phyloP scores from a whole-genome alignment of 2,888 invertebrate genomes.

The Latheticus oryzae region DNA sequence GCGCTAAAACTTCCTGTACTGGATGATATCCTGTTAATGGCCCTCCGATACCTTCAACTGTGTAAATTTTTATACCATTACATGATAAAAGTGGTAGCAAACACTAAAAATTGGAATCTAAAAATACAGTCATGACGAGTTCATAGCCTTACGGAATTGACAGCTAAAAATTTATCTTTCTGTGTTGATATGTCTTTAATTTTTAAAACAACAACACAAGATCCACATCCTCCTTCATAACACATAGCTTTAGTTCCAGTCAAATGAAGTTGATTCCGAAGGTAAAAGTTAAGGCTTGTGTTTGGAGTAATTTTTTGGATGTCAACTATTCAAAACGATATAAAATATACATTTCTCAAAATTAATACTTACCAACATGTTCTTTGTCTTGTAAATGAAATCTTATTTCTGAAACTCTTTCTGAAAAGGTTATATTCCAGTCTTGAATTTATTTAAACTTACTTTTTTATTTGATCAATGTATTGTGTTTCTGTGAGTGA shows the following conservation, averaged over 20 bases:
- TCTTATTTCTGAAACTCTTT: constrained; percentile 16
- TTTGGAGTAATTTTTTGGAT: constrained; percentile 11
- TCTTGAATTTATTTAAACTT: constrained; percentile 5
- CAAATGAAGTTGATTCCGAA: constrained; percentile 10
- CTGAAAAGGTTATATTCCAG: not conserved
- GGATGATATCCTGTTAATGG: constrained; percentile 72
- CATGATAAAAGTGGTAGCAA: constrained; percentile 68
- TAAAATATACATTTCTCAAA: not conserved
- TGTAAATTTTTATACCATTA: constrained; percentile 75
- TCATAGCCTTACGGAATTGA: constrained; percentile 72
- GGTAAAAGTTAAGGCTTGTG: constrained; percentile 20
- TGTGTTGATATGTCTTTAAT: constrained; percentile 67
- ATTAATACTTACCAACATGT: constrained; percentile 22
- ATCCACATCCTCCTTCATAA: constrained; percentile 79
- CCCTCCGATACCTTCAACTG: constrained; percentile 79
- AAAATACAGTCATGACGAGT: not conserved
- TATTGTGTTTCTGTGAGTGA: not conserved
- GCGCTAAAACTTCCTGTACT: constrained; percentile 71
- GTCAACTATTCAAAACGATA: constrained; percentile 2
- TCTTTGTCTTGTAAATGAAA: constrained; percentile 24
- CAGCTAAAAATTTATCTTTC: constrained; percentile 68
- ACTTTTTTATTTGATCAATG: constrained; percentile 12
- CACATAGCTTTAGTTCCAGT: constrained; percentile 79
- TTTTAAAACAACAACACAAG: constrained; percentile 70
- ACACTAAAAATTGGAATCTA: constrained; percentile 63